Evolutionary conservation across 2,113 vertebrate species (phyloP).

Genomic region (Taurulus bubalis): DNA sequence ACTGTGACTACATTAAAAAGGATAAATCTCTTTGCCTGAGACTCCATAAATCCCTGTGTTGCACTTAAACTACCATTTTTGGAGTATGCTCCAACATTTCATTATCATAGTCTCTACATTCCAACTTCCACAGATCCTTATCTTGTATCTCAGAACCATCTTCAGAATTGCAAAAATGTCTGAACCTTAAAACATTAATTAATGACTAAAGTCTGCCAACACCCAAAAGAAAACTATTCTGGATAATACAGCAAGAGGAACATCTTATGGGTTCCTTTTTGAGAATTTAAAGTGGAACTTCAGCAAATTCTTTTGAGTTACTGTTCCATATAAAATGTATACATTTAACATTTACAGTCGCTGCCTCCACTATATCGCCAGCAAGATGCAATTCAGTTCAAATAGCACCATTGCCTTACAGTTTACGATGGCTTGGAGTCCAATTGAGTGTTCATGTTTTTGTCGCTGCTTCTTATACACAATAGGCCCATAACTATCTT

Average conservation of each 20-base stretch:
- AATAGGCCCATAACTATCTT: background rate
- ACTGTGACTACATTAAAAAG: conserved; percentile 26
- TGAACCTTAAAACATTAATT: conserved; percentile 47
- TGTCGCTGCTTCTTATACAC: background rate
- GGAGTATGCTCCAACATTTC: conserved; percentile 45
- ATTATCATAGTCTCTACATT: conserved; percentile 46
- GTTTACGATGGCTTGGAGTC: background rate
- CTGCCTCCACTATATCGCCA: background rate
- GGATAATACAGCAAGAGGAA: conserved; percentile 25
- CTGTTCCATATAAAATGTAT: conserved; percentile 6
- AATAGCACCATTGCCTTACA: background rate
- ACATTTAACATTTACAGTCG: background rate
- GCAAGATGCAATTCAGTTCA: background rate
- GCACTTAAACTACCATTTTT: conserved; percentile 50
- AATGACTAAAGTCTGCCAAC: conserved; percentile 52
- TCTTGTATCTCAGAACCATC: conserved; percentile 46
- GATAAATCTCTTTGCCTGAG: conserved; percentile 49
- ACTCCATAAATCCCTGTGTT: conserved; percentile 44
- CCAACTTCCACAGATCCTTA: conserved; percentile 32
- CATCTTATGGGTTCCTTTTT: conserved; percentile 44
- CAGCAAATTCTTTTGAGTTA: conserved; percentile 19
- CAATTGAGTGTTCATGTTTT: background rate
- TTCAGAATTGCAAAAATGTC: conserved; percentile 54
- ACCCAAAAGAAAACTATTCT: conserved; percentile 36
- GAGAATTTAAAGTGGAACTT: conserved; percentile 26